Conservation (phyloP, 2,113 vertebrate species). For the Macrotus californicus region DNA sequence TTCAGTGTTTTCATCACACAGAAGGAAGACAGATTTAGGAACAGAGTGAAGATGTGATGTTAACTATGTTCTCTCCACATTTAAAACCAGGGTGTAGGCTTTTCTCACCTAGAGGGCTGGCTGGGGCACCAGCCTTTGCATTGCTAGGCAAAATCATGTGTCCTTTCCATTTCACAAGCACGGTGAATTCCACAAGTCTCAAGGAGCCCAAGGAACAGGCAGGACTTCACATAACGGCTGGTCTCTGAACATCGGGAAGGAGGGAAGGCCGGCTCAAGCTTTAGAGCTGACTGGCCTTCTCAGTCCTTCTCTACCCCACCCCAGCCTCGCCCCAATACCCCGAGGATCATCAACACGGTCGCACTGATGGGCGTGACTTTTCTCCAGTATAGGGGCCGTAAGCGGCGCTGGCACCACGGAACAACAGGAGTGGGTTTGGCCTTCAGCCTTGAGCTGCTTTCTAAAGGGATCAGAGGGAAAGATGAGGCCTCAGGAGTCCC, state of each 20-base stretch:
- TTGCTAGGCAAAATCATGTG: neutral
- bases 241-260: neutral
- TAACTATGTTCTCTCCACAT: neutral
- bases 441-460: neutral
- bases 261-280: neutral
- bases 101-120: neutral
- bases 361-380: too few species aligned
- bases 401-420: neutral
- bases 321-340: neutral
- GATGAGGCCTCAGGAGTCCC: neutral
- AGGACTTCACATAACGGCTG: neutral
- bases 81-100: neutral
- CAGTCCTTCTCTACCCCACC: neutral
- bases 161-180: neutral
- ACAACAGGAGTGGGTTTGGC: neutral
- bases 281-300: neutral
- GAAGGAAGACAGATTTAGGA: neutral
- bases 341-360: too few species aligned
- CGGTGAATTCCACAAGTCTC: neutral
- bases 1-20: neutral
- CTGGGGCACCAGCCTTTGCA: neutral
- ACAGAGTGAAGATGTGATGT: neutral
- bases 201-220: neutral
- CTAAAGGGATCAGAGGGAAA: neutral
- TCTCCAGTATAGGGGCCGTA: neutral